These are phyloP conservation scores for Nasua narica DNA, from an alignment of 2,797 vertebrate genomes.

Conservation along the genomic window DNA sequence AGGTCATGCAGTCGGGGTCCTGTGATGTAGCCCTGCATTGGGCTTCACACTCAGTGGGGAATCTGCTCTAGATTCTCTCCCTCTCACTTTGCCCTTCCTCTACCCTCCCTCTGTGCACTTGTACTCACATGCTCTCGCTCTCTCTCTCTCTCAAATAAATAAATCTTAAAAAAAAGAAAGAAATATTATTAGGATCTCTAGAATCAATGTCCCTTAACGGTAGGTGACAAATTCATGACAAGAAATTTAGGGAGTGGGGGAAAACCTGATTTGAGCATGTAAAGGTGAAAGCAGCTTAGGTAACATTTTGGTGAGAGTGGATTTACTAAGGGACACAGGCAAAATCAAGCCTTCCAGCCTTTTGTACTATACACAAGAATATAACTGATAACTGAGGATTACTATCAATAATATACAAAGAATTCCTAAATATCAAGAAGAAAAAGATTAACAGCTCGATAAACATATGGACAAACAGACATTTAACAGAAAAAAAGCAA, in stretches of 20 bases:
- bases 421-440: neutral
- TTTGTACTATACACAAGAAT: neutral
- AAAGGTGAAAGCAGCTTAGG: neutral
- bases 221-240: neutral
- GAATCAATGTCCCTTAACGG: neutral
- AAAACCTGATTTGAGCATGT: neutral
- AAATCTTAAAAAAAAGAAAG: neutral
- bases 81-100: neutral
- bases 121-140: neutral
- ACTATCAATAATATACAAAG: neutral
- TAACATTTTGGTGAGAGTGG: neutral
- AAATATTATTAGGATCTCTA: neutral
- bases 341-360: neutral
- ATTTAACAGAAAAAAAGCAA: neutral
- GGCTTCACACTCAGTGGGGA: neutral
- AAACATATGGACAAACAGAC: neutral
- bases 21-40: neutral
- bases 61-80: neutral
- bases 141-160: neutral
- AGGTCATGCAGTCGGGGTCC: neutral
- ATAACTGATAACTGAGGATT: neutral
- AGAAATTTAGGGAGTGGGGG: neutral
- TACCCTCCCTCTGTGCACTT: neutral
- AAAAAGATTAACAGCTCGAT: neutral
- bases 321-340: neutral